Conservation (phyloP, 2,888 invertebrate genomes). For the Perdita meconis region DNA sequence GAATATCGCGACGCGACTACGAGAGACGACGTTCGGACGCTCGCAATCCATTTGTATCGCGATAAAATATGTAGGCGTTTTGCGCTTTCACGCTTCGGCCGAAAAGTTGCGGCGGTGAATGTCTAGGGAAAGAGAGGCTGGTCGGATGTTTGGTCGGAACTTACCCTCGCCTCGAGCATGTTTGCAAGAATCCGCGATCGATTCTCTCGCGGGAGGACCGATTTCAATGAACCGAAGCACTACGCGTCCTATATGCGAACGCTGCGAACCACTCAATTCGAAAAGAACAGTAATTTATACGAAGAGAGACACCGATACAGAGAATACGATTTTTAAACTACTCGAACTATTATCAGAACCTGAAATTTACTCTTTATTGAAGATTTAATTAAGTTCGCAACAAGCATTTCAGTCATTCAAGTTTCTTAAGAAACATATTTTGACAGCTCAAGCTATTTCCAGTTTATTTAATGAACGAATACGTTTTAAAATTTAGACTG, state of each 20-base stretch:
- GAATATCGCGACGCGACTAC: conserved; percentile 43
- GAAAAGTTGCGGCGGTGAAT: neutral
- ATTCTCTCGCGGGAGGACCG: conserved; percentile 43
- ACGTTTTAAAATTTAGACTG: too few relatives aligned
- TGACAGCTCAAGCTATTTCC: neutral
- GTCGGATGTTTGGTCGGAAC: conserved; percentile 48
- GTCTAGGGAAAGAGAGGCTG: conserved; percentile 1
- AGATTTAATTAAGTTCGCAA: neutral
- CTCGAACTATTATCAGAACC: neutral
- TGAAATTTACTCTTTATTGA: neutral
- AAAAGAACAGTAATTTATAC: neutral
- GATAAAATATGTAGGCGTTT: conserved; percentile 29
- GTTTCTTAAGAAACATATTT: neutral
- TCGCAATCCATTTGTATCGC: conserved; percentile 43
- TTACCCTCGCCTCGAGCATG: conserved; percentile 38
- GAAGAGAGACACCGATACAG: neutral
- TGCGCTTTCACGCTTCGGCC: conserved; percentile 55
- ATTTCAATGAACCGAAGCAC: neutral
- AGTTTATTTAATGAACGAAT: neutral
- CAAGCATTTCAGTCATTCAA: too few relatives aligned
- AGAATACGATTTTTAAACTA: neutral
- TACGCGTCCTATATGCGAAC: neutral
- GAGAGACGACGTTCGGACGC: conserved; percentile 56
- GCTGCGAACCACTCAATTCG: neutral
- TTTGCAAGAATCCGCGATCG: conserved; percentile 55